A percentile compares a stretch with the other conserved stretches of the same genome.
These are phyloP conservation scores for Chromis chromis DNA, from an alignment of 2,797 vertebrate species.

Conservation along the genomic window DNA sequence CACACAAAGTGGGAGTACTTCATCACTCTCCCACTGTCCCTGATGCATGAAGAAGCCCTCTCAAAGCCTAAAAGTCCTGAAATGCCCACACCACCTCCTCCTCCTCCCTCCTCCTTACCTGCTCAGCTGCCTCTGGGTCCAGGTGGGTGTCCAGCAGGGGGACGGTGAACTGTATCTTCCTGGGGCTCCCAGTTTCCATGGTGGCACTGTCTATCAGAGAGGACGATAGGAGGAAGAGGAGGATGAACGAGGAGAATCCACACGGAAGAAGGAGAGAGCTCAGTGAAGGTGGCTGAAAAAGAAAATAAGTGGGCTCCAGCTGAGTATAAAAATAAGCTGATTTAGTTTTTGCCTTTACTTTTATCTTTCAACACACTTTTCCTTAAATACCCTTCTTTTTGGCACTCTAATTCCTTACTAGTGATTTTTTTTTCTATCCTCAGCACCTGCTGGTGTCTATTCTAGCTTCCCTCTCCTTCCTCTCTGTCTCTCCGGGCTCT, in stretches of 20 bases:
- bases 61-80: conserved; percentile 9
- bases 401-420: neutral
- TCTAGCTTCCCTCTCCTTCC: conserved; percentile 53
- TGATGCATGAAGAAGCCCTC: neutral
- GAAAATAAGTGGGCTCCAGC: conserved; percentile 42
- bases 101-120: conserved; percentile 79
- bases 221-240: conserved; percentile 23
- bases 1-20: neutral
- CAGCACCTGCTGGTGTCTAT: conserved; percentile 66
- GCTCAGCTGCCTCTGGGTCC: conserved; percentile 93
- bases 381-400: conserved; percentile 10
- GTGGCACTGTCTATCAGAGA: conserved; percentile 62
- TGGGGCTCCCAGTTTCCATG: conserved; percentile 92
- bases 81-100: neutral
- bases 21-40: neutral
- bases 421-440: conserved; percentile 31
- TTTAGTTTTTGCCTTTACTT: conserved; percentile 28
- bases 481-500: conserved; percentile 60
- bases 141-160: conserved; percentile 92
- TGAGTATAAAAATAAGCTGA: conserved; percentile 27
- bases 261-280: conserved; percentile 26
- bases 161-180: conserved; percentile 94
- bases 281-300: conserved; percentile 28
- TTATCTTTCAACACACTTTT: conserved; percentile 41
- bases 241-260: conserved; percentile 52